These are phyloP conservation scores for Thereva unica DNA, from an alignment of 2,888 invertebrate genomes.

Conservation along the genomic window DNA sequence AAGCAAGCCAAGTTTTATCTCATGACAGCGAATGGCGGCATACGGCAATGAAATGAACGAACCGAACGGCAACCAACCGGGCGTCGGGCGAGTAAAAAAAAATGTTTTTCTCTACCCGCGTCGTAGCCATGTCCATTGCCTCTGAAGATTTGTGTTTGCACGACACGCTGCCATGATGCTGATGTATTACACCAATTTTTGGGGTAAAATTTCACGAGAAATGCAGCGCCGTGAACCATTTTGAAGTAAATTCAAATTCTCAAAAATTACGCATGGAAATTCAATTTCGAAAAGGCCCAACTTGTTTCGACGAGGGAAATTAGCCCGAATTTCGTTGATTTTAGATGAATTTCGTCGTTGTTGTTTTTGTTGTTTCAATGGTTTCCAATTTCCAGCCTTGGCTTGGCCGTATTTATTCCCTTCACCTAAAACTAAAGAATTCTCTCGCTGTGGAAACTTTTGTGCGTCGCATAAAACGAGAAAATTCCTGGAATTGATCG, in stretches of 20 bases:
- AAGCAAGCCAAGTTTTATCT: slow-evolving; percentile 14
- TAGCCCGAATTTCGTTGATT: no score
- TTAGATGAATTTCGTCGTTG: no score
- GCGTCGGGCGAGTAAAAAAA: slow-evolving; percentile 9
- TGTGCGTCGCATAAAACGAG: no score
- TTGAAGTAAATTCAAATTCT: slow-evolving; percentile 13
- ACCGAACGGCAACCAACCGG: not conserved
- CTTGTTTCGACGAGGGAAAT: no score
- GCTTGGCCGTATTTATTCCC: no score
- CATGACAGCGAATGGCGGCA: slow-evolving; percentile 22
- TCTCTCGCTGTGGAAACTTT: no score
- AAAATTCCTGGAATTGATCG: no score
- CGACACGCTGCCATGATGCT: slow-evolving; percentile 32
- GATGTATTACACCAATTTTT: slow-evolving; percentile 55
- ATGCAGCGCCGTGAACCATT: slow-evolving; percentile 47
- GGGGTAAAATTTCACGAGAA: slow-evolving; percentile 57
- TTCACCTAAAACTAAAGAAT: no score
- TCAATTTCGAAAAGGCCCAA: not conserved
- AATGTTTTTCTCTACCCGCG: slow-evolving; percentile 26
- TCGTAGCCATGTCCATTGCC: slow-evolving; percentile 23
- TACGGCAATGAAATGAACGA: slow-evolving; percentile 34
- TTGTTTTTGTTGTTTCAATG: no score
- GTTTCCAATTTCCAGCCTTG: no score
- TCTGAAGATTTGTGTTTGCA: slow-evolving; percentile 25
- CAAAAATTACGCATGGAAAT: not conserved